Evolutionary conservation across 1,140 invertebrate species (phyloP).

Genomic region (Drosophila arawakana): DNA sequence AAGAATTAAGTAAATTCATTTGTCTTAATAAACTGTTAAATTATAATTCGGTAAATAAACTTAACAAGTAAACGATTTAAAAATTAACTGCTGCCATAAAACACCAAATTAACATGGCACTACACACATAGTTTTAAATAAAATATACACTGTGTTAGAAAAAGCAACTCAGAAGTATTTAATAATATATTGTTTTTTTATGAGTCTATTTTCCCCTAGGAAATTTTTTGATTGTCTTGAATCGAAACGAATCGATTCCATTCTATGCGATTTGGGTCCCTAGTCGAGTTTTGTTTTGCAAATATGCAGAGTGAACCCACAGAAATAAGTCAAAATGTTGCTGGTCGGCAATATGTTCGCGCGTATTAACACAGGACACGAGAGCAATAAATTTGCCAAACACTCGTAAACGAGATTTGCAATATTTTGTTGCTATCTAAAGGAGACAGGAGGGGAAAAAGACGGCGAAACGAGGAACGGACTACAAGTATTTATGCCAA

Average conservation of each 20-base stretch:
- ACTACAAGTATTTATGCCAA: conserved; percentile 30
- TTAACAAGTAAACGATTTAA: too few species aligned
- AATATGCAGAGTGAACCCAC: conserved; percentile 1
- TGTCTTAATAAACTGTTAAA: too few species aligned
- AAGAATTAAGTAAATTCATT: too few species aligned
- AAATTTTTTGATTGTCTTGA: background rate
- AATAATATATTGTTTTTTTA: conserved; percentile 2
- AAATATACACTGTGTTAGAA: too few species aligned
- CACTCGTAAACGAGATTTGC: conserved; percentile 59
- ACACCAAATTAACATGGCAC: too few species aligned
- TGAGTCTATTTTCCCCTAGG: background rate
- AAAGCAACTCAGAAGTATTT: background rate
- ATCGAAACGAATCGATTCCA: conserved; percentile 3
- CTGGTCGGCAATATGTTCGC: conserved; percentile 49
- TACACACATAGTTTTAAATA: too few species aligned
- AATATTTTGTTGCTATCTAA: conserved; percentile 51
- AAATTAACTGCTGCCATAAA: too few species aligned
- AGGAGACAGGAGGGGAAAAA: background rate
- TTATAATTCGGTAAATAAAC: too few species aligned
- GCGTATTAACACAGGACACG: conserved; percentile 49
- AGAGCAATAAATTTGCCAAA: conserved; percentile 59
- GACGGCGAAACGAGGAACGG: background rate
- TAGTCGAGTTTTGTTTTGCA: background rate
- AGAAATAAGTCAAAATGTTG: conserved; percentile 46
- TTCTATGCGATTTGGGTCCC: background rate